A percentile compares a stretch with the other conserved stretches of the same genome.
These are phyloP conservation scores for Vespertilio murinus DNA, from an alignment of 2,797 vertebrate genomes.

Conservation along the genomic window DNA sequence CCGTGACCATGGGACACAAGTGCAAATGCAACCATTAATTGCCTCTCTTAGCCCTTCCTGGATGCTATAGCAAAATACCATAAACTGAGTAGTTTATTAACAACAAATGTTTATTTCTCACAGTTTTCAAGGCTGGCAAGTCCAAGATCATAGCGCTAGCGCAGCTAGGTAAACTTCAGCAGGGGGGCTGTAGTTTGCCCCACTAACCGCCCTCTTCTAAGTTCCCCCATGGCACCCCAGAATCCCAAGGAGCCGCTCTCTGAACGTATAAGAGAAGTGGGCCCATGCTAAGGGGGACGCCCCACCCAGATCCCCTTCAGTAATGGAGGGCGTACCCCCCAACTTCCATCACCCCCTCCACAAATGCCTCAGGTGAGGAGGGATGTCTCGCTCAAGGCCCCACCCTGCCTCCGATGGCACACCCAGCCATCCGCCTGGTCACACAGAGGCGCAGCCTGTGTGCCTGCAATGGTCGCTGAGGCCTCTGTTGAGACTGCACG, in stretches of 20 bases:
- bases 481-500: not conserved
- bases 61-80: not conserved
- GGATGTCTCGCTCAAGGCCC: not conserved
- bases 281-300: not conserved
- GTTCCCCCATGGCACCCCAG: not conserved
- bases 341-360: not conserved
- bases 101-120: not conserved
- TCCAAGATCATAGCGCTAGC: not conserved
- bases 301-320: not conserved
- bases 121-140: not conserved
- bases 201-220: not conserved
- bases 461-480: no score
- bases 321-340: not conserved
- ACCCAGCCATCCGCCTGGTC: not conserved
- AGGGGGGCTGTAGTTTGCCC: not conserved
- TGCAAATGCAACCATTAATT: not conserved
- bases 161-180: not conserved
- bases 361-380: not conserved
- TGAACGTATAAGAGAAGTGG: fast-evolving
- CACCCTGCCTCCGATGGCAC: not conserved
- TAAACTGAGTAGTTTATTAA: not conserved
- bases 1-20: not conserved
- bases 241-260: not conserved
- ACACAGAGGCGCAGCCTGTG: not conserved
- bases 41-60: not conserved